Conservation (phyloP, 2,113 vertebrate genomes). For the Gadus chalcogrammus region DNA sequence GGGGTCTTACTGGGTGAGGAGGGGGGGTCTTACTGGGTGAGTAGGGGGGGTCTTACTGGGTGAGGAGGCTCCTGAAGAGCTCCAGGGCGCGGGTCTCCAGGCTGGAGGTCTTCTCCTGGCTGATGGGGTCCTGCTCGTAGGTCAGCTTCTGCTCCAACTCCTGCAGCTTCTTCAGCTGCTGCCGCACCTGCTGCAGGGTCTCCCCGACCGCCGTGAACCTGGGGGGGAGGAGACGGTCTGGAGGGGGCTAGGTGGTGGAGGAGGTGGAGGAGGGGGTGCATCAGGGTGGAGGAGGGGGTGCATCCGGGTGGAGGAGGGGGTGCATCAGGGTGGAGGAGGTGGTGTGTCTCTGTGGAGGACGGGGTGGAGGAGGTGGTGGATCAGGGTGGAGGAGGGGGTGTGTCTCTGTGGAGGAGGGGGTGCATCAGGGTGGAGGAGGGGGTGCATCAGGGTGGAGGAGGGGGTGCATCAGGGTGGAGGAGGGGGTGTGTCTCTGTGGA, state of each 20-base stretch:
- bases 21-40: not conserved
- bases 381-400: no score
- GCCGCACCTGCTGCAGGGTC: slow-evolving; percentile 89
- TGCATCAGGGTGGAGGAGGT: slow-evolving; percentile 35
- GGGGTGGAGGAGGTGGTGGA: not conserved
- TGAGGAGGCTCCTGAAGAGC: slow-evolving; percentile 87
- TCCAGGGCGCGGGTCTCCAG: slow-evolving; percentile 77
- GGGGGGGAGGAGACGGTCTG: not conserved
- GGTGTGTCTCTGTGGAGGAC: not conserved
- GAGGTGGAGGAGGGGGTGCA: not conserved
- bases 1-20: not conserved
- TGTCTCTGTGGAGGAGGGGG: no score
- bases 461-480: no score
- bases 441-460: no score
- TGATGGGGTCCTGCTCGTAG: slow-evolving; percentile 85
- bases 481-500: no score
- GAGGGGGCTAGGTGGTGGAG: no score
- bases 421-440: no score
- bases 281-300: no score
- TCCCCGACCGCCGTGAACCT: slow-evolving; percentile 92
- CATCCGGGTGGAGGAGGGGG: no score
- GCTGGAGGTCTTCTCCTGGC: slow-evolving; percentile 76
- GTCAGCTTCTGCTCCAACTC: slow-evolving; percentile 93
- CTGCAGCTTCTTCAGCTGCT: slow-evolving; percentile 94
- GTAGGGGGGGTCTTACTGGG: slow-evolving; percentile 69